Conservation (phyloP, 2,888 invertebrate species). For the Pyralis farinalis region DNA sequence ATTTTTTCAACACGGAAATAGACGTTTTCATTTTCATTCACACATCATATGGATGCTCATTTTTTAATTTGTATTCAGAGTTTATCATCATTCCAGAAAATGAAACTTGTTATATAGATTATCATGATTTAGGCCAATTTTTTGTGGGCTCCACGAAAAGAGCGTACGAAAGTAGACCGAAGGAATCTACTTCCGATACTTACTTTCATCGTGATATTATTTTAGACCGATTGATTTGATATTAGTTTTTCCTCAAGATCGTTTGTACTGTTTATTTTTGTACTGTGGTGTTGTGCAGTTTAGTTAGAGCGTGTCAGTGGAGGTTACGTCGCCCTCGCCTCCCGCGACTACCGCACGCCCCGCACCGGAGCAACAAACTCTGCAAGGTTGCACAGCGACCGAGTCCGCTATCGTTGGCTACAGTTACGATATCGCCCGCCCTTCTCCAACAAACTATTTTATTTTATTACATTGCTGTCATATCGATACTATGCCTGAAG, state of each 20-base stretch:
- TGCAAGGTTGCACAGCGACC: conserved; percentile 73
- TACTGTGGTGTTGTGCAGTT: conserved; percentile 37
- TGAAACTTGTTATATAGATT: too few species aligned
- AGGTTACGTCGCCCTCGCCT: conserved; percentile 43
- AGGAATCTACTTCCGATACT: too few species aligned
- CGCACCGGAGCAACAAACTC: conserved; percentile 72
- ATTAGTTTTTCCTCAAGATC: background rate
- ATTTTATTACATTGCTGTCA: conserved; percentile 68
- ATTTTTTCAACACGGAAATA: too few species aligned
- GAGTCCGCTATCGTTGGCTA: conserved; percentile 64
- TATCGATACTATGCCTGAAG: conserved; percentile 59
- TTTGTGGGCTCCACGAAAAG: too few species aligned
- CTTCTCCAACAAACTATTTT: conserved; percentile 69
- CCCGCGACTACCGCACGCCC: conserved; percentile 25
- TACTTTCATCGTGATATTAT: too few species aligned
- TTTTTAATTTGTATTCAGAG: too few species aligned
- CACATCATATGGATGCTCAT: too few species aligned
- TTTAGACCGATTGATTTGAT: too few species aligned
- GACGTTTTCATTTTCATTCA: too few species aligned
- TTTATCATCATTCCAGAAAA: too few species aligned
- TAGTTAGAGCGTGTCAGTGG: conserved; percentile 54
- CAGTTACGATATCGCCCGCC: conserved; percentile 74
- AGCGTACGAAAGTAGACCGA: too few species aligned
- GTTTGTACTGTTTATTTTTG: conserved; percentile 24
- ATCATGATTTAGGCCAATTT: too few species aligned